Evolutionary conservation across 2,113 vertebrate genomes (phyloP), one percentile per base, ranked within the genome.

Genomic region (Perognathus longimembris): DNA sequence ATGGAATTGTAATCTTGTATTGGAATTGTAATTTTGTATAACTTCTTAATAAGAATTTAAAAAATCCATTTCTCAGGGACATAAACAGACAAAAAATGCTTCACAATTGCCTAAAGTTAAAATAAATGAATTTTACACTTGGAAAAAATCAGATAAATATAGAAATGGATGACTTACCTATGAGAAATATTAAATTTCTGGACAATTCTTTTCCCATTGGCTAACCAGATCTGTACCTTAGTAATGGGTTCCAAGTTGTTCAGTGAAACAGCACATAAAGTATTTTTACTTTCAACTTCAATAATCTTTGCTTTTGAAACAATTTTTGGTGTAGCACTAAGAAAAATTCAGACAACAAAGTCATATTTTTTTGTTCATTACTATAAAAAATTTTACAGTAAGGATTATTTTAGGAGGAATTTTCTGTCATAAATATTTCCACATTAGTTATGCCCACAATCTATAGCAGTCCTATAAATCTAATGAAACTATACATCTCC

Each of bases 101-200:
- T 15, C 50, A 54, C 67, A 80, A 34, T 15, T 59, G 1, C 84
- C 24, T 80, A 24, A 88, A 73, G 5, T 74, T 36, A 90, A 93
- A 69, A 67, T 12, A 89, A 87, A 79, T 54, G 7, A 63, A 84
- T 84, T 42, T 88, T 70, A 90, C 80, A 86, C 21, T 75, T n/a
- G 32, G 7, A 9, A 36, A 70, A 71, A 63, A 7, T 54, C 7
- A 88, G 42, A 73, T 50, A 88, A 77, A 85, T 42, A 88, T 10
- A 57, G 40, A 90, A 77, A 85, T 24, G 1, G 50, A 94, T 75
- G 26, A 94, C 98, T 95, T 96, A 99, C 99, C 99, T 98, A 95
- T 99, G 99, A 79, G 98, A 99, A 97, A 98, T 95, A 94, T 99
- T 99, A 95, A 99, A 99, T 96, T 98, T 99, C 97, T 99, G 99